These are phyloP conservation scores for Accipiter minullus DNA, from an alignment of 2,797 vertebrate genomes.

Conservation along the genomic window DNA sequence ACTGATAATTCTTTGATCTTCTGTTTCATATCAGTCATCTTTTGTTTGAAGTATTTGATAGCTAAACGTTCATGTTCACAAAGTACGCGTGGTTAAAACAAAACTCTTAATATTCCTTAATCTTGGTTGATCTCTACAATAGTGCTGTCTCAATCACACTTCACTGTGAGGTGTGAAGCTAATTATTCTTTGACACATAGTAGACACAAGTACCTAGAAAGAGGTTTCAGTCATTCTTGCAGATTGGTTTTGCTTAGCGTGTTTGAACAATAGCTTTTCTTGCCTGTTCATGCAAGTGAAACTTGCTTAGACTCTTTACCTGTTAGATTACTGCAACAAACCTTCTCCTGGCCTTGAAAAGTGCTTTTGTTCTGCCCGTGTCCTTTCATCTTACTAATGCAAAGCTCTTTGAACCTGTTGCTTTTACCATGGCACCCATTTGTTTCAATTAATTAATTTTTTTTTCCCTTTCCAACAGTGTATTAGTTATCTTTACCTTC, in stretches of 20 bases:
- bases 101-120: background rate
- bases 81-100: background rate
- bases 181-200: background rate
- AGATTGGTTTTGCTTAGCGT: background rate
- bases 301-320: background rate
- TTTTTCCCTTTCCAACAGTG: background rate
- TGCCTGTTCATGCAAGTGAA: background rate
- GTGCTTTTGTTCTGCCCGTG: background rate
- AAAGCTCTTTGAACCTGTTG: background rate
- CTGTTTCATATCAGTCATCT: background rate
- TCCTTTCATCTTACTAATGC: background rate
- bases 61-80: background rate
- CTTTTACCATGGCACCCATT: background rate
- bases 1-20: background rate
- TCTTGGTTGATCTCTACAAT: background rate
- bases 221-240: background rate
- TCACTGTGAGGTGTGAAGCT: background rate
- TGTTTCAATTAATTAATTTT: background rate
- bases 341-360: background rate
- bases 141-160: background rate
- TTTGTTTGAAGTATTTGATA: background rate
- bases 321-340: background rate
- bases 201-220: background rate
- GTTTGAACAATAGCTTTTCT: background rate
- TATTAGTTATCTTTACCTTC: background rate